Evolutionary conservation across 1,140 invertebrate genomes (phyloP).

Genomic region (Anagrus nilaparvatae): DNA sequence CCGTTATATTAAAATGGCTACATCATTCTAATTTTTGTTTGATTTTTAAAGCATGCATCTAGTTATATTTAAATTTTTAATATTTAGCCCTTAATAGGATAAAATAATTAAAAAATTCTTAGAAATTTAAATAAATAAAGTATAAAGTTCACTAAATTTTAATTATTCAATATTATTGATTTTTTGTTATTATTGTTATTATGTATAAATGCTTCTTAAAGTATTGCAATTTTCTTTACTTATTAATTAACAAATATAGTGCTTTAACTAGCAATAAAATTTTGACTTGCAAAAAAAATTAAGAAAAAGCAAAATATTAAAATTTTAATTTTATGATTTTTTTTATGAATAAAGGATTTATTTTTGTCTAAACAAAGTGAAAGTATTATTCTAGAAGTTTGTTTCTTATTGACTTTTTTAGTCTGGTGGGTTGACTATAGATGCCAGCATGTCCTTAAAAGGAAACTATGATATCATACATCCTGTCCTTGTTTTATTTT

Average conservation of each 20-base stretch:
- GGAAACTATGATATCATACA: conserved; percentile 11
- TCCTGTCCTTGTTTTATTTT: conserved; percentile 6
- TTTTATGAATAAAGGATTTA: no score
- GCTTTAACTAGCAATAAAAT: background rate
- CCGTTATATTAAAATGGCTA: no score
- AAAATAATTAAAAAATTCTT: no score
- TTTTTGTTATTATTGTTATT: no score
- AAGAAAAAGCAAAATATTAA: background rate
- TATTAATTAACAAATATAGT: background rate
- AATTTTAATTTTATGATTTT: background rate
- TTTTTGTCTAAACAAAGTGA: conserved; percentile 9
- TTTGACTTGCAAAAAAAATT: background rate
- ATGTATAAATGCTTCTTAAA: background rate
- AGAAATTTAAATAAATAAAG: no score
- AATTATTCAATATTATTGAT: no score
- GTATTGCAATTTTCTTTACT: background rate
- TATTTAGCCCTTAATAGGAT: no score
- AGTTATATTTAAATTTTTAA: no score
- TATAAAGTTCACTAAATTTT: no score
- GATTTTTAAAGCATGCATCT: no score
- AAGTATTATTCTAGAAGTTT: conserved; percentile 7
- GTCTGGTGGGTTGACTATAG: conserved; percentile 1
- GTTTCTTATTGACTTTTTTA: conserved; percentile 13
- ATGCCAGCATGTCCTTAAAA: conserved; percentile 1
- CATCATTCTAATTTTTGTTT: no score